A percentile compares a stretch with the other conserved stretches of the same genome.
Evolutionary conservation across 2,888 invertebrate genomes (phyloP).

Genomic region (Exocentrus adspersus): DNA sequence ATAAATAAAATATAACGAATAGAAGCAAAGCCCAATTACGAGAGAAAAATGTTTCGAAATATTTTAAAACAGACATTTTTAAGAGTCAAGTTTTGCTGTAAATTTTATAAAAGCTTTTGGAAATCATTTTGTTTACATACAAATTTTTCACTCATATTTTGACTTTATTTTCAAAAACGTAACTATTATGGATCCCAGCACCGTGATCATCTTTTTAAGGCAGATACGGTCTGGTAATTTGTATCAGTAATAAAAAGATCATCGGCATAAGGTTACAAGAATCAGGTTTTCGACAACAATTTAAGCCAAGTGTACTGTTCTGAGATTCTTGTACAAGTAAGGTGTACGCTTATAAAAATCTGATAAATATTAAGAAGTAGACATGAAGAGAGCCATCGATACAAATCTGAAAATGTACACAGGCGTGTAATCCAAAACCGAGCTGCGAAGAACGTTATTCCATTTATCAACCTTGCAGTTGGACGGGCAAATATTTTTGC

Average conservation of each 20-base stretch:
- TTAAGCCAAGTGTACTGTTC: constrained; percentile 13
- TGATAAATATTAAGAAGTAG: constrained; percentile 20
- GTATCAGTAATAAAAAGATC: constrained; percentile 22
- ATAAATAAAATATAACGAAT: constrained; percentile 29
- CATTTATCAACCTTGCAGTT: neutral
- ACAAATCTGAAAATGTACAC: constrained; percentile 27
- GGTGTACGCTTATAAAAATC: constrained; percentile 16
- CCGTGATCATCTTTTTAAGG: no score
- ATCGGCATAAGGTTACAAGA: neutral
- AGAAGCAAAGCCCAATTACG: no score
- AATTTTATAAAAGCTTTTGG: no score
- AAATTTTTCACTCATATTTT: no score
- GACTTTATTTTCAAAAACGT: no score
- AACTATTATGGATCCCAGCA: no score
- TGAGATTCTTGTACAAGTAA: constrained; percentile 20
- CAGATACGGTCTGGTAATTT: neutral
- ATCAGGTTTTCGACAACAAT: neutral
- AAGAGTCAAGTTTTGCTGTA: no score
- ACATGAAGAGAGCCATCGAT: constrained; percentile 26
- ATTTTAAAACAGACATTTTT: no score
- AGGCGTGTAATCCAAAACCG: constrained; percentile 8
- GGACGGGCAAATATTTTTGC: no score
- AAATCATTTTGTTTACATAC: no score
- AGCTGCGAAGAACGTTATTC: neutral
- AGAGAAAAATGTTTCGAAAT: no score